phyloP scores from a whole-genome alignment of 2,113 vertebrate species.

The Leptobrachium leishanense region DNA sequence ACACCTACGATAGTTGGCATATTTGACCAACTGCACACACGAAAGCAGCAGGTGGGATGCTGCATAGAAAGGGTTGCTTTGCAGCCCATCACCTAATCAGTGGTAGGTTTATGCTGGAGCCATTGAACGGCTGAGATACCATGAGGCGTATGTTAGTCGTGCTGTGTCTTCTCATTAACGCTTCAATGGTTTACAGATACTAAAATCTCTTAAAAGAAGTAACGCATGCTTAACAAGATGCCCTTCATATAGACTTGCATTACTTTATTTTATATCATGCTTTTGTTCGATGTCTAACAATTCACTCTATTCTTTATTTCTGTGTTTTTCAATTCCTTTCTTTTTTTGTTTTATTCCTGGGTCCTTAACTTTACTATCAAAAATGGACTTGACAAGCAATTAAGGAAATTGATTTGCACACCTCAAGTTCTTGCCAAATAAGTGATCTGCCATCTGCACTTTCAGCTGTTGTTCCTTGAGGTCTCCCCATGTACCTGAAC shows the following conservation, averaged over 20 bases:
- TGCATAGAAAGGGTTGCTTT: not conserved
- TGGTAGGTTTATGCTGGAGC: not conserved
- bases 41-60: not conserved
- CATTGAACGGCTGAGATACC: not conserved
- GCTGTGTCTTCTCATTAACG: not conserved
- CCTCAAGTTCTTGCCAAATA: constrained; percentile 78
- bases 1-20: too few species aligned
- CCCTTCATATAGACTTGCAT: too few species aligned
- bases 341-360: constrained; percentile 47
- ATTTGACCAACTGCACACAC: too few species aligned
- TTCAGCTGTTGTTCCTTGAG: constrained; percentile 78
- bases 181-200: not conserved
- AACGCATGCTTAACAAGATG: too few species aligned
- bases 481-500: constrained; percentile 72
- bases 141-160: not conserved
- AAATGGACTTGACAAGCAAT: constrained; percentile 88
- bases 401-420: constrained; percentile 85
- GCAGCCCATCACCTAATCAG: not conserved
- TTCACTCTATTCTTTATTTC: too few species aligned
- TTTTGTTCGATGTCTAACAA: too few species aligned
- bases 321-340: not conserved
- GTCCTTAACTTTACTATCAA: constrained; percentile 74
- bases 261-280: too few species aligned
- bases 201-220: not conserved
- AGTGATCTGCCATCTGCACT: constrained; percentile 85